These are phyloP conservation scores for Oscheius sp. DNA, from an alignment of 2,888 invertebrate species.

Conservation along the genomic window DNA sequence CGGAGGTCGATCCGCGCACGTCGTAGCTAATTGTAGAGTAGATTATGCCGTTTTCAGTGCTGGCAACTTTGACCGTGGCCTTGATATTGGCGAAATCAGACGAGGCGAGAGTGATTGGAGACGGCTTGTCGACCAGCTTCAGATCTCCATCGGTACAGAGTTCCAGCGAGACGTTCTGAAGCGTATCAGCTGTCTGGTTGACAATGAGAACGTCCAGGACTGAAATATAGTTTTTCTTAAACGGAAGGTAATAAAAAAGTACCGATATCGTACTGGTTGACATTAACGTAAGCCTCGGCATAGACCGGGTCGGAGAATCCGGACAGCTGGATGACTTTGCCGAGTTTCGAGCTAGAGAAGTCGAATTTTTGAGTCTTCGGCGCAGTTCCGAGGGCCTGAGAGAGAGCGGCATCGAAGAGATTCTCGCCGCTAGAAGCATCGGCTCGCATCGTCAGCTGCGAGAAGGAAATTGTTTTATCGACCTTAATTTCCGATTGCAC, in stretches of 20 bases:
- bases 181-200: slow-evolving; percentile 96
- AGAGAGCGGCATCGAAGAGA: slow-evolving; percentile 92
- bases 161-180: slow-evolving; percentile 97
- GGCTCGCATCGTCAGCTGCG: slow-evolving; percentile 79
- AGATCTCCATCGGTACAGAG: slow-evolving; percentile 90
- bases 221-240: slow-evolving; percentile 31
- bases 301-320: slow-evolving; percentile 99
- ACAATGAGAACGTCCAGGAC: slow-evolving; percentile 97
- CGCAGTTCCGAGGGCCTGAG: slow-evolving; percentile 77
- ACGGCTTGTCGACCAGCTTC: slow-evolving; percentile 96
- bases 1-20: slow-evolving; percentile 89
- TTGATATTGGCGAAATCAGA: slow-evolving; percentile 97
- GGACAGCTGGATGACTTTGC: slow-evolving; percentile 87
- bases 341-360: slow-evolving; percentile 72
- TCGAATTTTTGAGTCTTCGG: slow-evolving; percentile 73
- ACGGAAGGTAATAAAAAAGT: neutral
- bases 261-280: slow-evolving; percentile 82
- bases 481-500: slow-evolving; percentile 77
- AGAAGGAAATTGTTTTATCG: slow-evolving; percentile 87
- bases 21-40: slow-evolving; percentile 99
- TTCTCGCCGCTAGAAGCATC: slow-evolving; percentile 79
- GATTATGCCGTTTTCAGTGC: slow-evolving; percentile 99
- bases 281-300: slow-evolving; percentile 98
- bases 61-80: slow-evolving; percentile 82
- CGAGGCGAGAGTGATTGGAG: slow-evolving; percentile 92